Evolutionary conservation across 2,797 vertebrate genomes (phyloP).

Genomic region (Mormyrops attenuatus): DNA sequence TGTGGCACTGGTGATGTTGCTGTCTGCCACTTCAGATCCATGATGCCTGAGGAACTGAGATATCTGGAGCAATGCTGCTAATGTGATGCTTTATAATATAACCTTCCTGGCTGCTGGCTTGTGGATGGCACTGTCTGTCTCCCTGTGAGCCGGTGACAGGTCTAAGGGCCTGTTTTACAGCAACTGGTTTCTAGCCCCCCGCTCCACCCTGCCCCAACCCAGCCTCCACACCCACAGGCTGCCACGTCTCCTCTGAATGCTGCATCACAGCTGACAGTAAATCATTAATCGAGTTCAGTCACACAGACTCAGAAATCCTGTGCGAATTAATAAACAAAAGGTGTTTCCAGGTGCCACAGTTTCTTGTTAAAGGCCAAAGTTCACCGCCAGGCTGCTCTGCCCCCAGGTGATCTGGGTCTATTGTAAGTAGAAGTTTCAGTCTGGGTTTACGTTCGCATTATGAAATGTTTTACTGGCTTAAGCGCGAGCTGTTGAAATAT

Average conservation of each 20-base stretch:
- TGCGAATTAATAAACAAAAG: background rate
- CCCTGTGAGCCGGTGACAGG: background rate
- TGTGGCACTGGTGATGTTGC: background rate
- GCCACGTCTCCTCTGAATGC: background rate
- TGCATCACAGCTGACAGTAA: background rate
- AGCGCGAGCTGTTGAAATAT: background rate
- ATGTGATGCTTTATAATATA: background rate
- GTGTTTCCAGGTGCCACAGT: background rate
- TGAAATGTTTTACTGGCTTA: background rate
- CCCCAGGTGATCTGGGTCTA: background rate
- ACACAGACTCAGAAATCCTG: background rate
- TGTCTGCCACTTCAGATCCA: background rate
- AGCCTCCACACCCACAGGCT: background rate
- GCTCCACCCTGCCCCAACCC: background rate
- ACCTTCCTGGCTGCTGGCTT: background rate
- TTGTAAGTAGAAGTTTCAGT: background rate
- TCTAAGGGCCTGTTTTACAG: conserved; percentile 2
- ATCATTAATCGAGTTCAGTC: background rate
- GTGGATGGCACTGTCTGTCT: background rate
- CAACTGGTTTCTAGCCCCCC: background rate
- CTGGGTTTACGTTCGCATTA: background rate
- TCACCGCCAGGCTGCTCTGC: background rate
- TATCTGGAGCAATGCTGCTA: background rate
- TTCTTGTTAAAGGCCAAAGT: background rate
- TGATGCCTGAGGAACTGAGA: background rate